Conservation (phyloP, 1,140 invertebrate genomes). For the Orchestia grillus region DNA sequence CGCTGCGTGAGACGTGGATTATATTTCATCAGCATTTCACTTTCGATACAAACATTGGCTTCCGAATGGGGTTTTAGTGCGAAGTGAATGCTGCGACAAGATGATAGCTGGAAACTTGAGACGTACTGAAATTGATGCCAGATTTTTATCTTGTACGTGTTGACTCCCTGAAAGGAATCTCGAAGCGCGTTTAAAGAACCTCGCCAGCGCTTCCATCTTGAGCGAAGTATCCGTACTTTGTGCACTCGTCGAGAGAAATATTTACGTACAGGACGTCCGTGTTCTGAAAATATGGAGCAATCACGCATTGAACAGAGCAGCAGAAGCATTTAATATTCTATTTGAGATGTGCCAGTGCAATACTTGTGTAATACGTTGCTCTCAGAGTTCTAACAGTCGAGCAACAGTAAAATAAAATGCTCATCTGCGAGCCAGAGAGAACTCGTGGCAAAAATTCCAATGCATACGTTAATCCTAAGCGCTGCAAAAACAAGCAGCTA, state of each 20-base stretch:
- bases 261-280: not conserved
- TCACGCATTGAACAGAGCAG: not conserved
- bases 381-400: not conserved
- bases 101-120: not conserved
- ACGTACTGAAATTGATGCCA: not conserved
- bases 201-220: not conserved
- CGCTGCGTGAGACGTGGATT: not conserved
- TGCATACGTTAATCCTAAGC: not conserved
- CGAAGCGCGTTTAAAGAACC: not conserved
- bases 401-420: not conserved
- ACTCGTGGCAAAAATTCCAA: not conserved
- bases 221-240: not conserved
- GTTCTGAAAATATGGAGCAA: not conserved
- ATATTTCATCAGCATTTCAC: not conserved
- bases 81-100: not conserved
- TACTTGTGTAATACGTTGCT: not conserved
- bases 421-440: not conserved
- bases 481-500: not conserved
- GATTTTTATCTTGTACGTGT: not conserved
- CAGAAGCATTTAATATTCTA: not conserved
- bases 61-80: not conserved
- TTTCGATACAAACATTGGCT: not conserved
- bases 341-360: not conserved
- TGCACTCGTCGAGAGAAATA: not conserved
- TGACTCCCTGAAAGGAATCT: not conserved